These are phyloP conservation scores for Mnemiopsis leidyi DNA, from an alignment of 37 sponge, comb jelly and placozoan genomes.

Conservation along the genomic window DNA sequence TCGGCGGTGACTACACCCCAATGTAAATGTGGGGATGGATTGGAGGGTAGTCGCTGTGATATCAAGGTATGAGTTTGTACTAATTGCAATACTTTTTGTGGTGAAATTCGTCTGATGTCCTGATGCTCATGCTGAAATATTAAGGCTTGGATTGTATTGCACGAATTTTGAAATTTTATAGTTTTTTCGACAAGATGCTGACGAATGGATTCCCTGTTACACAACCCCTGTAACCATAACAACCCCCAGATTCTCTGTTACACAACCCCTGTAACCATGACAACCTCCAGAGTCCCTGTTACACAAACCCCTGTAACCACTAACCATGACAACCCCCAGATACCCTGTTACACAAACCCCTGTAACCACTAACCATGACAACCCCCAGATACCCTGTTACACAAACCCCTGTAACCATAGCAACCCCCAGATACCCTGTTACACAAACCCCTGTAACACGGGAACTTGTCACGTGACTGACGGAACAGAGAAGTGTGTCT, in stretches of 20 bases:
- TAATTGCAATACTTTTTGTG: too few relatives aligned
- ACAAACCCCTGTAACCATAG: neutral
- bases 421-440: neutral
- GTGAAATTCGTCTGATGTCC: too few relatives aligned
- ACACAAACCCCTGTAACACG: neutral
- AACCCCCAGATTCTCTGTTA: too few relatives aligned
- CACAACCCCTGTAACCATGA: too few relatives aligned
- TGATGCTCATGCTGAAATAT: too few relatives aligned
- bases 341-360: slow-evolving; percentile 9
- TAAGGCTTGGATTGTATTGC: too few relatives aligned
- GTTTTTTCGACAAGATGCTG: too few relatives aligned
- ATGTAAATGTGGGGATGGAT: slow-evolving; percentile 5
- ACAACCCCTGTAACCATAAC: too few relatives aligned
- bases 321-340: too few relatives aligned
- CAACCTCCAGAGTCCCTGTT: neutral
- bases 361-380: too few relatives aligned
- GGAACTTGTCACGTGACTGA: neutral
- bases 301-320: neutral
- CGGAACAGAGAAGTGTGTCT: slow-evolving; percentile 11
- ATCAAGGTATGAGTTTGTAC: neutral
- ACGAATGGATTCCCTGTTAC: too few relatives aligned
- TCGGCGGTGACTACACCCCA: neutral
- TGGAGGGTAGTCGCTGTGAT: slow-evolving; percentile 3
- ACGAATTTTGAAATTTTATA: too few relatives aligned
- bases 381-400: neutral